Base-by-base conservation (phyloP, 2,888 invertebrate species). In the Leptinotarsa tumamoca region DNA sequence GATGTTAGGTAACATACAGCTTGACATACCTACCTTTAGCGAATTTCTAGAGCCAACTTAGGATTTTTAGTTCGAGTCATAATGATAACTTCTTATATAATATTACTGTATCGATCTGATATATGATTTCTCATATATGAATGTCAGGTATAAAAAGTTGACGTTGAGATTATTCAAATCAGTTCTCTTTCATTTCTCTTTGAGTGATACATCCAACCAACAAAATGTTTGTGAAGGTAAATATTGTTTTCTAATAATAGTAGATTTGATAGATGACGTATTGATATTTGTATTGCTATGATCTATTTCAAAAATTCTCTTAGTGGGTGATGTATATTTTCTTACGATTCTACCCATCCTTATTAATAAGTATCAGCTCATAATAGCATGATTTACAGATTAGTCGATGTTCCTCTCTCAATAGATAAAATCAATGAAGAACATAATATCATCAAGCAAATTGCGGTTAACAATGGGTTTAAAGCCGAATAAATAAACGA, bases 61-160 rank as follows among this genome's bases (percentile, higher is more conserved):
- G 58, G 15, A 58, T 58, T 23, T 23, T 58, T 14, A 4, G 23
- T 21, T 58, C 21, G 15, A 58, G 15, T 14, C 23, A 23, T 52
- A 52, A 17, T 23, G 23, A 58, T 58, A 23, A 58, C 14, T 23
- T 23, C 15, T 58, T 58, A 58, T 23, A 58, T 58, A 58, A 58
- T 58, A 58, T 23, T 23, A 21, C 23, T 4, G 14, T 58, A 27
- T 58, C 58, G 4, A 58, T 58, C 58, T 58, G 15, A 4, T 23
- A 58, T 58, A 58, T 58, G 58, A 58, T 21, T 58, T 23, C 58
- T 21, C 58, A 10, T 21, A 14, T 21, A 21, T 58, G 58, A 58
- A 58, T 58, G 58, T 23, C 58, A 58, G 58, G 23, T 58, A 58
- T 58, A 58, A 58, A 58, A 23, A 58, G 23, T 58, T 23, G 23